phyloP scores from a whole-genome alignment of 1,140 invertebrate species.

The Aphaenogaster ashmeadi region DNA sequence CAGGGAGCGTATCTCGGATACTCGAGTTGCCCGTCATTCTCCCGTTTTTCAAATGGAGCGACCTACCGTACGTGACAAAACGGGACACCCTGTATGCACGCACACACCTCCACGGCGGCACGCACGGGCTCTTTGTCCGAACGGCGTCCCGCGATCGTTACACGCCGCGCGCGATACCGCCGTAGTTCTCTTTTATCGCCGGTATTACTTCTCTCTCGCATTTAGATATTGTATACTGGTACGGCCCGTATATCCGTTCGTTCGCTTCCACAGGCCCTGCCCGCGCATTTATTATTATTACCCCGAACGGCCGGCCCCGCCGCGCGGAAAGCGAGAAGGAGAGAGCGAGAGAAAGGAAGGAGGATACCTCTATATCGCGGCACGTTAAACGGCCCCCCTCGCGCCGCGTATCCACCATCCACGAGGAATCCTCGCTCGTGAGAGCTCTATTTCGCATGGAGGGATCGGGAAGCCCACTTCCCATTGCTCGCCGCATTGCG shows the following conservation, averaged over 20 bases:
- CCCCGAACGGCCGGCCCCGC: slow-evolving; percentile 44
- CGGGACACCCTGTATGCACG: slow-evolving; percentile 33
- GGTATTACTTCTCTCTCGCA: slow-evolving; percentile 67
- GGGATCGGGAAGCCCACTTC: slow-evolving; percentile 41
- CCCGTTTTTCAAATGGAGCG: not conserved
- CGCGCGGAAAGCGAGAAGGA: not conserved
- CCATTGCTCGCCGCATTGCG: not conserved
- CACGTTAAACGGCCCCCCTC: slow-evolving; percentile 35
- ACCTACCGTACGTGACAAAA: not conserved
- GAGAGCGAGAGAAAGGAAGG: not conserved
- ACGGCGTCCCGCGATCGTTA: slow-evolving; percentile 53
- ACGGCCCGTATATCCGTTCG: slow-evolving; percentile 32
- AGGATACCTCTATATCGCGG: slow-evolving; percentile 31
- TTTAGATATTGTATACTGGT: slow-evolving; percentile 55
- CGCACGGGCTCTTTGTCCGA: slow-evolving; percentile 58
- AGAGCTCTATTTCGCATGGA: slow-evolving; percentile 50
- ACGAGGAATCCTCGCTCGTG: slow-evolving; percentile 43
- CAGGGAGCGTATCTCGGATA: not conserved
- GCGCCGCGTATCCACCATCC: slow-evolving; percentile 14
- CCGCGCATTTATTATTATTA: slow-evolving; percentile 63
- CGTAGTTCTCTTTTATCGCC: slow-evolving; percentile 49
- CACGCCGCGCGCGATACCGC: slow-evolving; percentile 48
- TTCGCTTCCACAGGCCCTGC: slow-evolving; percentile 36
- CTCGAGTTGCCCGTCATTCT: not conserved
- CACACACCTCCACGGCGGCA: slow-evolving; percentile 7